Base-by-base conservation (phyloP, 1,140 invertebrate genomes). In the Agrilus planipennis region DNA sequence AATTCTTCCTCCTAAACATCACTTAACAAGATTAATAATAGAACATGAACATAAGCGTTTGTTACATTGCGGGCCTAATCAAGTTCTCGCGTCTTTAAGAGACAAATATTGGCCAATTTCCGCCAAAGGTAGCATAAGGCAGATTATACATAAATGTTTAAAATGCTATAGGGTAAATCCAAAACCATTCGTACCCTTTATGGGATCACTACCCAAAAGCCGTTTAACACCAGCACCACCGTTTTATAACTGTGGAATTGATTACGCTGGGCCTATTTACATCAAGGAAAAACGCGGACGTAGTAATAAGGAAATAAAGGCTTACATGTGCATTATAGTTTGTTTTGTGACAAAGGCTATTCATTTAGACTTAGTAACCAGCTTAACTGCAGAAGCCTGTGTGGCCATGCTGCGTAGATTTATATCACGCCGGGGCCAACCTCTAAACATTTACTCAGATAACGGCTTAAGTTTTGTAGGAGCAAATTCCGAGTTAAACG, bases 331-430 rank as follows among this genome's bases (percentile, higher is more conserved):
- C 4, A n/a, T n/a, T n/a, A n/a, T n/a, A n/a, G 23, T 55, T 18
- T 57, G 49, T 41, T 31, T 55, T 9, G 27, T 10, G 1, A 55
- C 53, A 1, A 42, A 43, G 7, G 54, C 52, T 4, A 31, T 57
- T 6, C 57, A 59, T 44, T 22, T 59, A 30, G 55, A 57, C 39
- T 38, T 35, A 3, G 52, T 51, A 6, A 48, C 41, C 25, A 46
- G 49, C 18, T 19, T 54, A 18, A 46, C 46, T 21, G n/a, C n/a
- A n/a, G n/a, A n/a, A n/a, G n/a, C n/a, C n/a, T n/a, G n/a, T n/a
- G n/a, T n/a, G n/a, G n/a, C n/a, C n/a, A n/a, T n/a, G n/a, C 4
- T 18, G 4, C 15, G 20, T 7, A 6, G 34, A 35, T 35, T 35
- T 21, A 35, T 35, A 4, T 12, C 34, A 4, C 16, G 16, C 6